A percentile compares a stretch with the other conserved stretches of the same genome.
Conservation (phyloP, 2,113 vertebrate genomes). For the Salvator merianae region DNA sequence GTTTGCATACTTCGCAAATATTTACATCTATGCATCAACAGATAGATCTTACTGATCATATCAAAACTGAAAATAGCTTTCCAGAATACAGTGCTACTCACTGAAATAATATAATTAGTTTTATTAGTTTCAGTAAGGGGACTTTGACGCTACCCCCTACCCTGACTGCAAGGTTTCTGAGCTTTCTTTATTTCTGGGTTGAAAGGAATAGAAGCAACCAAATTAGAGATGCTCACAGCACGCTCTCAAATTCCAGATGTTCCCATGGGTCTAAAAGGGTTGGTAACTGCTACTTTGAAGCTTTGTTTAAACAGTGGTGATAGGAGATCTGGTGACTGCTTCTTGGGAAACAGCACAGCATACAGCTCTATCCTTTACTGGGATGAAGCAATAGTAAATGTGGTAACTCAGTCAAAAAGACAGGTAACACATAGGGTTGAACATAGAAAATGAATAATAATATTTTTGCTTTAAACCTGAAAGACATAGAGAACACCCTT, state of each 20-base stretch:
- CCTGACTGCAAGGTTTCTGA: no score
- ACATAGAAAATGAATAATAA: not conserved
- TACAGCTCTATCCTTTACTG: not conserved
- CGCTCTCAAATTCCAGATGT: no score
- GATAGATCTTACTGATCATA: not conserved
- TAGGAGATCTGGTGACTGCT: not conserved
- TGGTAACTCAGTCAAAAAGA: not conserved
- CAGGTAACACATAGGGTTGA: not conserved
- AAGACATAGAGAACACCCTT: not conserved
- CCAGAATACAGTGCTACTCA: not conserved
- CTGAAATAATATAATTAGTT: not conserved
- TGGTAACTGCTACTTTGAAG: not conserved
- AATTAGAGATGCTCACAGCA: no score
- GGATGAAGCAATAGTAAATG: not conserved
- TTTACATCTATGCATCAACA: not conserved
- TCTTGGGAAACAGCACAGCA: not conserved
- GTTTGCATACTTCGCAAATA: not conserved
- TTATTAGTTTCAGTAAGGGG: not conserved
- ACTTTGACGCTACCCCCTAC: no score
- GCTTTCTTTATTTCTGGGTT: no score
- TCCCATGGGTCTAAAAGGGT: no score
- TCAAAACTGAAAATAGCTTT: not conserved
- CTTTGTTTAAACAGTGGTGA: not conserved
- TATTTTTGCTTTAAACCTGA: not conserved
- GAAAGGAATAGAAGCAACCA: no score